Conservation (phyloP, 1,140 invertebrate genomes). For the Polypedilum pembai region DNA sequence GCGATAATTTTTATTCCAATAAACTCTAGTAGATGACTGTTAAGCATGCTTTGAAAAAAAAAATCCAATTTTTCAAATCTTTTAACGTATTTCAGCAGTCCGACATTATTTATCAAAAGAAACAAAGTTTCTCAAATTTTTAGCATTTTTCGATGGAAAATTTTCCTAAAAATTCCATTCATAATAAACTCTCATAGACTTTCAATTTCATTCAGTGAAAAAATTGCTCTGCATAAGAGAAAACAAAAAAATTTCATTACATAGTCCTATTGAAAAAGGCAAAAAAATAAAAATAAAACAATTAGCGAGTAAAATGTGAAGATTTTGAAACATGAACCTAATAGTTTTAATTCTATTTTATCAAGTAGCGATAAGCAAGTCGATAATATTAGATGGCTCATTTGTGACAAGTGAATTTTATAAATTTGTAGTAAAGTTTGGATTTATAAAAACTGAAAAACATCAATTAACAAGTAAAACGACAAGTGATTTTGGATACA, state of each 20-base stretch:
- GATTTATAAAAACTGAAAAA: conserved; percentile 91
- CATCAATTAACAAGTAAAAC: conserved; percentile 57
- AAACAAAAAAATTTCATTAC: background rate
- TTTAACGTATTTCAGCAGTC: background rate
- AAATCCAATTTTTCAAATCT: background rate
- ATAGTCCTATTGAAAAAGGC: background rate
- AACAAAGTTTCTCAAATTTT: background rate
- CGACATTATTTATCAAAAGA: background rate
- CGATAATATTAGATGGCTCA: conserved; percentile 44
- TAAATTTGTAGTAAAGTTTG: conserved; percentile 88
- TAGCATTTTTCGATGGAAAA: background rate
- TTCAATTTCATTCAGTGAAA: background rate
- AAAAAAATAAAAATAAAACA: background rate
- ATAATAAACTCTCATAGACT: background rate
- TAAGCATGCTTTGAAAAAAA: background rate
- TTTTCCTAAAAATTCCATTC: background rate
- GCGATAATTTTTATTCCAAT: no score
- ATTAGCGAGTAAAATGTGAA: conserved; percentile 2
- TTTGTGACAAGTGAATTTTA: conserved; percentile 73
- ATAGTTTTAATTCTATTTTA: conserved; percentile 20
- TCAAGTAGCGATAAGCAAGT: background rate
- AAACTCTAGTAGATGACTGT: background rate
- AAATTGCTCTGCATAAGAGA: background rate
- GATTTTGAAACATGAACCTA: background rate
- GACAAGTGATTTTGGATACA: conserved; percentile 71